Evolutionary conservation across 2,888 invertebrate genomes (phyloP).

Genomic region (Drosophila fungiperda): DNA sequence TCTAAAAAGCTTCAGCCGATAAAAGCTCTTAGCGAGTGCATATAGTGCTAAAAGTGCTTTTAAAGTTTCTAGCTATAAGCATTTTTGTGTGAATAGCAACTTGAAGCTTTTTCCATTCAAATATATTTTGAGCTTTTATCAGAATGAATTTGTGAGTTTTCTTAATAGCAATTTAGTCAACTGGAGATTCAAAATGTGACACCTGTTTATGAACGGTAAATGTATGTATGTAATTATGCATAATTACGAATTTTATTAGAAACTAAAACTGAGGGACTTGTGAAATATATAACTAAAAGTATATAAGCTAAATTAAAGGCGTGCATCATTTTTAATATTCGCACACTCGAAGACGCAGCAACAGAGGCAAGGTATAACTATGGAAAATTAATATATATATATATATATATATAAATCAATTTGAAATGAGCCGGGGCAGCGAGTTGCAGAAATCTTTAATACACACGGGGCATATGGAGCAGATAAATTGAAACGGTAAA

Average conservation of each 20-base stretch:
- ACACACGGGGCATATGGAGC: conserved; percentile 20
- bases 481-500: conserved; percentile 67
- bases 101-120: not conserved
- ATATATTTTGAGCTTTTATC: not conserved
- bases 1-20: conserved; percentile 1
- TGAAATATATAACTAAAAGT: not conserved
- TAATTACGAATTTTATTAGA: not conserved
- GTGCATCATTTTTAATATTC: not conserved
- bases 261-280: not conserved
- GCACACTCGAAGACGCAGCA: not conserved
- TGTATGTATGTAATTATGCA: too few species aligned
- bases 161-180: not conserved
- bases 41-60: not conserved
- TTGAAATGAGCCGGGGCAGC: conserved; percentile 1
- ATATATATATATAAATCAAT: conserved; percentile 16
- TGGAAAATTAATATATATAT: conserved; percentile 7
- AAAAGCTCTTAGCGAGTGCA: conserved; percentile 10
- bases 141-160: not conserved
- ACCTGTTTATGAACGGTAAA: not conserved
- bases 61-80: not conserved
- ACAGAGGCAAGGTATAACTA: not conserved
- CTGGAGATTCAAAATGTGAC: not conserved
- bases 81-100: not conserved
- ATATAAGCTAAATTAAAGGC: not conserved
- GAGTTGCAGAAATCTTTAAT: conserved; percentile 18